Evolutionary conservation across 2,888 invertebrate genomes (phyloP).

Genomic region (Sinohyriopsis cumingii): DNA sequence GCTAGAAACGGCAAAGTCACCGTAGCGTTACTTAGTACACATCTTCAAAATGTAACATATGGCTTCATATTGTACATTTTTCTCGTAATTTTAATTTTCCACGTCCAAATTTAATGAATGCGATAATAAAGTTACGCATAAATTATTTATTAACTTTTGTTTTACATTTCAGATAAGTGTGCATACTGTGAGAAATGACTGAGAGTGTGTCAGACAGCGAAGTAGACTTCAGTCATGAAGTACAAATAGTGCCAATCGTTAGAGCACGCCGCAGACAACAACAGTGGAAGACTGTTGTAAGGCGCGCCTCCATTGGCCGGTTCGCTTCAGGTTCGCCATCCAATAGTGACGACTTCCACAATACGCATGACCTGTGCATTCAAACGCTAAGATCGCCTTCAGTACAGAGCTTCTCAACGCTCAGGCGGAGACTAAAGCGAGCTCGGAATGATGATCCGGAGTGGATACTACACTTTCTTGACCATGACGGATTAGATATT

Average conservation of each 20-base stretch:
- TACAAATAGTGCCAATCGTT: slow-evolving; percentile 17
- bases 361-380: slow-evolving; percentile 31
- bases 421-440: slow-evolving; percentile 47
- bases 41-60: too few relatives aligned
- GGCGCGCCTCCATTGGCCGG: slow-evolving; percentile 48
- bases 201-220: slow-evolving; percentile 53
- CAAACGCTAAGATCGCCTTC: slow-evolving; percentile 43
- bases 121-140: too few relatives aligned
- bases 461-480: slow-evolving; percentile 56
- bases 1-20: too few relatives aligned
- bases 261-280: slow-evolving; percentile 32
- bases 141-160: too few relatives aligned
- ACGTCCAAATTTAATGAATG: too few relatives aligned
- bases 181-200: too few relatives aligned
- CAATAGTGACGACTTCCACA: slow-evolving; percentile 16
- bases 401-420: slow-evolving; percentile 45
- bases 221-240: slow-evolving; percentile 38
- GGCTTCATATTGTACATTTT: too few relatives aligned
- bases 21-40: too few relatives aligned
- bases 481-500: slow-evolving; percentile 57
- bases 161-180: too few relatives aligned
- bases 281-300: slow-evolving; percentile 40
- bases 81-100: too few relatives aligned
- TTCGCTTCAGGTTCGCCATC: slow-evolving; percentile 28
- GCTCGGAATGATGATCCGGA: slow-evolving; percentile 38